A percentile compares a stretch with the other conserved stretches of the same genome.
Evolutionary conservation across 92 coral and sea anemone species (phyloP).

Genomic region (Heteractis magnifica): DNA sequence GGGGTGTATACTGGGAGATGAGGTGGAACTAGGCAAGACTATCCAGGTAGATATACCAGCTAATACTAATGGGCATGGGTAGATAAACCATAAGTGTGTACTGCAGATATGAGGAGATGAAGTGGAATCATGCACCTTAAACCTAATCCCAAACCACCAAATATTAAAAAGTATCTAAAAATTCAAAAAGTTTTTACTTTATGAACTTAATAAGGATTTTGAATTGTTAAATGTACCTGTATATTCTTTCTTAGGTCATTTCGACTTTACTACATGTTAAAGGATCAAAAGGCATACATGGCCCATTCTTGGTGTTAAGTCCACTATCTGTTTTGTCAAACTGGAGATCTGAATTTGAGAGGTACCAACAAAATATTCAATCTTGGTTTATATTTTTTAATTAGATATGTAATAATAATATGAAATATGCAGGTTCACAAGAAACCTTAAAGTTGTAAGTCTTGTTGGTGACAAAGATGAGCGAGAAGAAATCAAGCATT

Average conservation of each 20-base stretch:
- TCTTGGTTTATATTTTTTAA: too few species aligned
- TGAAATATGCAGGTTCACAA: constrained; percentile 56
- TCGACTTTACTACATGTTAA: constrained; percentile 63
- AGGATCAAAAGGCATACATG: constrained; percentile 42
- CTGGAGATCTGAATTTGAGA: constrained; percentile 80
- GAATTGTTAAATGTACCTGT: constrained; percentile 17
- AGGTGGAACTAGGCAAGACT: constrained; percentile 80
- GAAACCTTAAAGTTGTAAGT: constrained; percentile 45
- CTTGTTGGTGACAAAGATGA: constrained; percentile 80
- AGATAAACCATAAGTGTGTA: not conserved
- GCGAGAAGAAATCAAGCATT: constrained; percentile 61
- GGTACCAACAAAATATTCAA: constrained; percentile 30
- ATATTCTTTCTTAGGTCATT: constrained; percentile 58
- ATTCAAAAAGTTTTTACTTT: too few species aligned
- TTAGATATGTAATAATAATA: not conserved
- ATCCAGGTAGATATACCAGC: constrained; percentile 63
- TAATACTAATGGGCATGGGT: not conserved
- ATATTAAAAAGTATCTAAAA: too few species aligned
- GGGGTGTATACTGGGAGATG: constrained; percentile 45
- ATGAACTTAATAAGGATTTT: too few species aligned
- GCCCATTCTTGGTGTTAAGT: constrained; percentile 70
- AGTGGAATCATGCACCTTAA: too few species aligned
- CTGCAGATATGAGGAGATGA: too few species aligned
- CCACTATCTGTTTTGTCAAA: constrained; percentile 84
- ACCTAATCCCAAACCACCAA: too few species aligned